Percentiles rank a stretch among this genome's conserved stretches.
phyloP scores from a whole-genome alignment of 2,113 vertebrate genomes.

The Brachyhypopomus gauderio region DNA sequence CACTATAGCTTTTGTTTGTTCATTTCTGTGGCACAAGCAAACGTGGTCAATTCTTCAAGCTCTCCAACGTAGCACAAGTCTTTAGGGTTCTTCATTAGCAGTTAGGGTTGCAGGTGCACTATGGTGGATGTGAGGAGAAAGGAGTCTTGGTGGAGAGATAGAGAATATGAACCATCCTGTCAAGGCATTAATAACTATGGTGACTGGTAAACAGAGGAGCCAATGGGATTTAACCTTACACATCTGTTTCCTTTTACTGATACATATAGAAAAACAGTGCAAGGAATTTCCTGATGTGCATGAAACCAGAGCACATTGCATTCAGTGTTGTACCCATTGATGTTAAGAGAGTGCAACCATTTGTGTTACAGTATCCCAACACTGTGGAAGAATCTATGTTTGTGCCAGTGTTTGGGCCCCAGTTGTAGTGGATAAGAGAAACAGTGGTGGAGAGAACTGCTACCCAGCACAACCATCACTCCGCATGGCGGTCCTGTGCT shows the following conservation, averaged over 20 bases:
- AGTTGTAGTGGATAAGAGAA: conserved; percentile 23
- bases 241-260: conserved; percentile 27
- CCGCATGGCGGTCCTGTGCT: background rate
- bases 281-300: background rate
- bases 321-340: background rate
- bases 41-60: background rate
- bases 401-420: conserved; percentile 5
- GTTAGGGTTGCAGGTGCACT: background rate
- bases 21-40: background rate
- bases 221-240: conserved; percentile 32
- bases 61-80: background rate
- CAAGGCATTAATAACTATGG: conserved; percentile 22
- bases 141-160: background rate
- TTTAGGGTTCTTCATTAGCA: conserved; percentile 22
- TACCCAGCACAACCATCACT: background rate
- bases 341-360: conserved; percentile 8
- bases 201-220: conserved; percentile 12
- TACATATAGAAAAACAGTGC: background rate
- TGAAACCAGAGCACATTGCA: background rate
- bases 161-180: conserved; percentile 8
- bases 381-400: conserved; percentile 12
- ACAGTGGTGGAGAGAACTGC: conserved; percentile 2
- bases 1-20: background rate
- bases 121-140: background rate
- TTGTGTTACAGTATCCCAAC: conserved; percentile 12